Conservation (phyloP, 35 echinoderm and acorn worm species). For the Eucidaris tribuloides region DNA sequence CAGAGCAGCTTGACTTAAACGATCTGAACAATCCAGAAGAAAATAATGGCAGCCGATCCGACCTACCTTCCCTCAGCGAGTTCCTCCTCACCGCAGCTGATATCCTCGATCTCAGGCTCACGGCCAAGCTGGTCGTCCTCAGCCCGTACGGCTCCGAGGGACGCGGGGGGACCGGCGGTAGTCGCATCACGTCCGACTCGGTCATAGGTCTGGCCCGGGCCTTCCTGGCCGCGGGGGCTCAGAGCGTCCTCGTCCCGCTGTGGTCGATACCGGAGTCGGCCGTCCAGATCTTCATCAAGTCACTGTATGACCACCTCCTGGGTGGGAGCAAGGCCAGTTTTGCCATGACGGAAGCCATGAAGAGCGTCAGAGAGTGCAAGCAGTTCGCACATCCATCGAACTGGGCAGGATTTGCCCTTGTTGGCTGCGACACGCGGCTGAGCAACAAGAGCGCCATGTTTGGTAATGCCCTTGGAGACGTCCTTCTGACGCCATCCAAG, state of each 20-base stretch:
- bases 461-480: constrained; percentile 90
- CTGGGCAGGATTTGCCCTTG: constrained; percentile 87
- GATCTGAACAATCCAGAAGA: constrained; percentile 86
- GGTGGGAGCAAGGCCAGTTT: constrained; percentile 69
- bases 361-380: constrained; percentile 57
- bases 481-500: constrained; percentile 80
- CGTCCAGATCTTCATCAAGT: constrained; percentile 84
- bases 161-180: constrained; percentile 64
- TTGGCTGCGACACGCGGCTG: constrained; percentile 81
- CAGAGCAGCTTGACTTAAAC: constrained; percentile 86
- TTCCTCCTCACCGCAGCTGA: constrained; percentile 96
- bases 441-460: constrained; percentile 99
- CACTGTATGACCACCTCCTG: constrained; percentile 69
- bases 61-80: constrained; percentile 78
- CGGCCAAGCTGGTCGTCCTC: constrained; percentile 93
- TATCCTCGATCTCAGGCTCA: constrained; percentile 83
- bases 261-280: constrained; percentile 89
- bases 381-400: constrained; percentile 92
- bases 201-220: constrained; percentile 81
- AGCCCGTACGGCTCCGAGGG: constrained; percentile 78
- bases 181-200: constrained; percentile 76
- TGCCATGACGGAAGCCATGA: constrained; percentile 86
- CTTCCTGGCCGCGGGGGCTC: constrained; percentile 91
- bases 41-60: background rate
- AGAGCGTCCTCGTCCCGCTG: constrained; percentile 91